These are phyloP conservation scores for Albula glossodonta DNA, from an alignment of 2,113 vertebrate genomes.

Conservation along the genomic window DNA sequence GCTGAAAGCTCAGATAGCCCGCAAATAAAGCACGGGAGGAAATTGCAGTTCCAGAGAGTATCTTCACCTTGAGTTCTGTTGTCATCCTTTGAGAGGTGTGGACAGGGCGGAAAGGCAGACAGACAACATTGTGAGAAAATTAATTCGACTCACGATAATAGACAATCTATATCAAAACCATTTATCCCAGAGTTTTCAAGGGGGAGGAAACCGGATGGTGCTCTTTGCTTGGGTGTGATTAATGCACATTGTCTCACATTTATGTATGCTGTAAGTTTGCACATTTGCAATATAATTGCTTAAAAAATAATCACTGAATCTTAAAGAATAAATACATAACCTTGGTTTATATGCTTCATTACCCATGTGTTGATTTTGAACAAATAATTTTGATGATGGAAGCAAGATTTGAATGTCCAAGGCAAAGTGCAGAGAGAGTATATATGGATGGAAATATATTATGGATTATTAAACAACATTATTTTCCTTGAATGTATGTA, in stretches of 20 bases:
- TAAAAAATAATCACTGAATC: not conserved
- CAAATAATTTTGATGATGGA: not conserved
- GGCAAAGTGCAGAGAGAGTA: not conserved
- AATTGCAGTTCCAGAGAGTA: constrained; percentile 46
- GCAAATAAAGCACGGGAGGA: constrained; percentile 55
- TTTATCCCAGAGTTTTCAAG: not conserved
- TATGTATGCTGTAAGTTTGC: not conserved
- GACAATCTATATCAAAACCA: constrained; percentile 15
- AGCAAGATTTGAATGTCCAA: not conserved
- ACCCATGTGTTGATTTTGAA: not conserved
- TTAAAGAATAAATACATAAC: not conserved
- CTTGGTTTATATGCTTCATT: not conserved
- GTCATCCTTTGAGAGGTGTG: constrained; percentile 12
- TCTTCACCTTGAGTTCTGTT: constrained; percentile 56
- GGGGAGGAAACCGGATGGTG: not conserved
- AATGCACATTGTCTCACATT: constrained; percentile 1
- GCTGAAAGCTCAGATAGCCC: constrained; percentile 55
- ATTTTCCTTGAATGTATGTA: not conserved
- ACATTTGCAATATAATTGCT: not conserved
- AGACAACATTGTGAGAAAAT: not conserved
- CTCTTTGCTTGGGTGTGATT: not conserved
- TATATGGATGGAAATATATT: not conserved
- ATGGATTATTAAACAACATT: not conserved
- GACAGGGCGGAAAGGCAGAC: constrained; percentile 12
- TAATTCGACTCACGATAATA: not conserved